Conservation (phyloP, 2,888 invertebrate species). For the Apodemia duryi region DNA sequence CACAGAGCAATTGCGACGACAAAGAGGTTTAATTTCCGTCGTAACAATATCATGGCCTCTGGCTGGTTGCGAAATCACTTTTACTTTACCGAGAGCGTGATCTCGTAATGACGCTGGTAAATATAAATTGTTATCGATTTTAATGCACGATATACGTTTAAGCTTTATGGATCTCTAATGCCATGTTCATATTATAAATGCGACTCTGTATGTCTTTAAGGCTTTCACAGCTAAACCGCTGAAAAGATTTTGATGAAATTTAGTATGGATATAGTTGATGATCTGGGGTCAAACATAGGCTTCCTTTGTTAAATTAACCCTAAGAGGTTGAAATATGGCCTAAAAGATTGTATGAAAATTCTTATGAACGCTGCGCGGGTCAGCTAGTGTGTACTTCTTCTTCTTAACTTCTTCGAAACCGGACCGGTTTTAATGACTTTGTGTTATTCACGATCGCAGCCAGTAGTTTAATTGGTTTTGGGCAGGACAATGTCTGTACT, state of each 20-base stretch:
- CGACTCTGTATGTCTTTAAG: background rate
- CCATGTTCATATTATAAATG: background rate
- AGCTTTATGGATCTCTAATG: background rate
- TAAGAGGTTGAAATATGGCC: too few relatives aligned
- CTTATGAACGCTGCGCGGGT: too few relatives aligned
- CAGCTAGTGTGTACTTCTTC: too few relatives aligned
- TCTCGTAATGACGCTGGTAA: slow-evolving; percentile 1
- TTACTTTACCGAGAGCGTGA: slow-evolving; percentile 29
- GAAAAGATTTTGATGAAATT: background rate
- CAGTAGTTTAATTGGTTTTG: too few relatives aligned
- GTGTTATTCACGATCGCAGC: too few relatives aligned
- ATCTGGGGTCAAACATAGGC: too few relatives aligned
- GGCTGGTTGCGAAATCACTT: slow-evolving; percentile 34
- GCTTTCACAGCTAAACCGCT: background rate
- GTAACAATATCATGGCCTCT: slow-evolving; percentile 30
- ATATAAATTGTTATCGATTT: background rate
- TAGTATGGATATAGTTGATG: background rate
- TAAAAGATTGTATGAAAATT: too few relatives aligned
- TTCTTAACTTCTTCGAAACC: too few relatives aligned
- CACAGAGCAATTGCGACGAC: slow-evolving; percentile 30
- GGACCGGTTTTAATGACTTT: too few relatives aligned
- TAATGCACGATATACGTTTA: background rate
- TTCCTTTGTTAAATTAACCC: too few relatives aligned
- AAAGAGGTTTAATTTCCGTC: slow-evolving; percentile 29
- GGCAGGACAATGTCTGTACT: too few relatives aligned